Evolutionary conservation across 2,113 vertebrate species (phyloP), one percentile per base, ranked within the genome.

Genomic region (Forbesichthys papilliferus): DNA sequence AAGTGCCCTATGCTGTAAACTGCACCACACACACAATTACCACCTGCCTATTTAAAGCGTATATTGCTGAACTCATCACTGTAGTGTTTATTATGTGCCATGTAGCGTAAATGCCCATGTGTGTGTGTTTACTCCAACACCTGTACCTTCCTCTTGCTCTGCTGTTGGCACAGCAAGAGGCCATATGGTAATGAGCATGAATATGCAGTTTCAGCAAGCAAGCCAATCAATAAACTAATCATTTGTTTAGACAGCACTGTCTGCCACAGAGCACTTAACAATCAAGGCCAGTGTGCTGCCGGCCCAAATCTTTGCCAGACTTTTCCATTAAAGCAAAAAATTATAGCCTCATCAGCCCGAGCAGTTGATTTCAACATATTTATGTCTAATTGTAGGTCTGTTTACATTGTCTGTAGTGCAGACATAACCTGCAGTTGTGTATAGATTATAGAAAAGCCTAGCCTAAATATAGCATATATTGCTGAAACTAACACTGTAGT

Each of bases 181-280:
- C 48, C 20, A 68, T 63, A 69, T 74, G 56, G 68, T 70, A 81
- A 87, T 77, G 53, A 81, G 60, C 11, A 68, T 72, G 48, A 82
- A 71, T 81, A 74, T 74, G 69, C 73, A 55, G 69, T 68, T 76
- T 83, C 57, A 82, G 70, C 70, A 80, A 78, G 58, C 48, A 33
- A 34, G 52, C 11, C 16, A 80, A 84, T 83, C 69, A 82, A 75
- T 83, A 71, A 61, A 71, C 56, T 62, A 73, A 79, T 85, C 64
- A 47, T 55, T 79, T 7, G 5, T 47, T 57, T 9, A 47, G 27
- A 48, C 58, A 74, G 66, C 65, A 49, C 71, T 64, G 61, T 48
- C 55, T 42, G 61, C 73, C 63, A 65, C 65, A 68, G 11, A 56
- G 65, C 61, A 69, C 27, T 66, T 52, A 53, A 65, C 65, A 70